These are phyloP conservation scores for Hyles lineata DNA, from an alignment of 2,888 invertebrate species.

Conservation along the genomic window DNA sequence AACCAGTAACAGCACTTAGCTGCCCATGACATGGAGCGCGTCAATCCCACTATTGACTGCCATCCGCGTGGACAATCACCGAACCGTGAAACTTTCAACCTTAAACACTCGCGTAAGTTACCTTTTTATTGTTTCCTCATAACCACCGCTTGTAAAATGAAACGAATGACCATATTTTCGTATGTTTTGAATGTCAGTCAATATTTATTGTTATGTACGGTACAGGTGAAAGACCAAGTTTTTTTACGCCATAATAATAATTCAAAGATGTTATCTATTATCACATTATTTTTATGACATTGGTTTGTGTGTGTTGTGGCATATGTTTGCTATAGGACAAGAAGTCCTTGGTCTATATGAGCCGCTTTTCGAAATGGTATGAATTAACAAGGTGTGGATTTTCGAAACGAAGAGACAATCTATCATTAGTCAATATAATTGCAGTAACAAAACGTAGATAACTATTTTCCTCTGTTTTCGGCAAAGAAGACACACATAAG, in stretches of 20 bases:
- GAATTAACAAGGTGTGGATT: too few species aligned
- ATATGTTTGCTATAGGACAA: too few species aligned
- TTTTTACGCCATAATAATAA: not conserved
- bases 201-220: slow-evolving; percentile 1
- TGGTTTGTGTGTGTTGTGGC: too few species aligned
- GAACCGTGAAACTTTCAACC: slow-evolving; percentile 10
- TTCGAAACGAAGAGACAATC: too few species aligned
- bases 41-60: slow-evolving; percentile 37
- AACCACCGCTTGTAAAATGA: not conserved
- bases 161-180: slow-evolving; percentile 4
- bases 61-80: slow-evolving; percentile 20
- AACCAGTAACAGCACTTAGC: slow-evolving; percentile 68
- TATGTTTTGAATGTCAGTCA: not conserved
- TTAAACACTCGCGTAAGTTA: slow-evolving; percentile 7
- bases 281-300: too few species aligned
- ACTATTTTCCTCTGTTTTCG: too few species aligned
- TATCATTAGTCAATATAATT: too few species aligned
- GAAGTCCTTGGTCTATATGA: too few species aligned
- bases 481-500: too few species aligned
- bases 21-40: slow-evolving; percentile 42
- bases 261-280: too few species aligned
- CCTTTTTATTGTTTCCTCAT: slow-evolving; percentile 24
- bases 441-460: too few species aligned
- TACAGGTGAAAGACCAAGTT: not conserved
- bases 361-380: too few species aligned